Conservation (phyloP, 2,113 vertebrate genomes). For the Trochalopteron elliotii region DNA sequence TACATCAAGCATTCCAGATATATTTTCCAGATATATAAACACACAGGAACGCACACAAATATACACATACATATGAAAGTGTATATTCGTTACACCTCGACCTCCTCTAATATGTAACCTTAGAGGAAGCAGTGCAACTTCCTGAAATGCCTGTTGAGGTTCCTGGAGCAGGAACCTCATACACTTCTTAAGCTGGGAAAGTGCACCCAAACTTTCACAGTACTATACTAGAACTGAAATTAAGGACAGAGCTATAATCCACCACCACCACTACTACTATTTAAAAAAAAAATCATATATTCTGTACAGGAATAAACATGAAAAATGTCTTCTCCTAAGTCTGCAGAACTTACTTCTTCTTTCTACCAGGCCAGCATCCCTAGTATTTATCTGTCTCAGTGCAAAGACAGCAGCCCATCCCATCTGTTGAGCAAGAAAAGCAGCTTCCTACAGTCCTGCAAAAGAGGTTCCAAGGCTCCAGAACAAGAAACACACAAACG, state of each 20-base stretch:
- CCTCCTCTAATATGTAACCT: not conserved
- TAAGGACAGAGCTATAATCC: not conserved
- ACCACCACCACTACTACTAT: not conserved
- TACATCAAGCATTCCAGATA: not conserved
- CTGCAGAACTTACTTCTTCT: not conserved
- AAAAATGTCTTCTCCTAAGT: not conserved
- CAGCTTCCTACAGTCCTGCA: not conserved
- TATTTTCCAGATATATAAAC: not conserved
- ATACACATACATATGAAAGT: fast-evolving
- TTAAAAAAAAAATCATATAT: not conserved
- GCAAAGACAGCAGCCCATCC: not conserved
- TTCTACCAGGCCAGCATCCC: not conserved
- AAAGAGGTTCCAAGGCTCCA: not conserved
- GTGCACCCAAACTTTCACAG: not conserved
- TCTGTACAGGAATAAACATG: not conserved
- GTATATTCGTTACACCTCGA: not conserved
- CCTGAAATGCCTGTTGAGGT: not conserved
- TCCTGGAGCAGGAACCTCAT: not conserved
- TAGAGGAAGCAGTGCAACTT: not conserved
- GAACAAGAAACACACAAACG: not conserved
- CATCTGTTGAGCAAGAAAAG: not conserved
- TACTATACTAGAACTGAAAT: not conserved
- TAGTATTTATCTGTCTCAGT: not conserved
- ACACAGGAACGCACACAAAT: not conserved
- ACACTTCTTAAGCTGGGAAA: not conserved